phyloP scores from a whole-genome alignment of 1,140 invertebrate genomes.

The Drosophila tsacasi region DNA sequence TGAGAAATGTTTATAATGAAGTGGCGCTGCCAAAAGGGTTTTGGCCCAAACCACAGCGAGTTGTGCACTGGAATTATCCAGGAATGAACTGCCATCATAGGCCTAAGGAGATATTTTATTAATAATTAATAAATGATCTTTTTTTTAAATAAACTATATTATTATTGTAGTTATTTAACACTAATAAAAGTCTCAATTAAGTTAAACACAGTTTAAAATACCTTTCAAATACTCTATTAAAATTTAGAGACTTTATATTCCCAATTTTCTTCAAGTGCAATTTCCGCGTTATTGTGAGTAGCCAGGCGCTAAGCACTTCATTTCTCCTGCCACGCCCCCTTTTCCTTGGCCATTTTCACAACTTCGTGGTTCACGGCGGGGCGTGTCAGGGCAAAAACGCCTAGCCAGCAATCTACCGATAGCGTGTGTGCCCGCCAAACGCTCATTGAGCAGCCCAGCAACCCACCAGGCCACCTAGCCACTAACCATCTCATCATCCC shows the following conservation, averaged over 20 bases:
- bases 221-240: neutral
- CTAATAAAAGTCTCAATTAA: neutral
- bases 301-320: conserved; percentile 70
- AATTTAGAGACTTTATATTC: neutral
- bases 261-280: conserved; percentile 7
- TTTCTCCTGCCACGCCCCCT: conserved; percentile 44
- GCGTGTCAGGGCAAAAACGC: conserved; percentile 72
- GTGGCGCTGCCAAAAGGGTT: conserved; percentile 66
- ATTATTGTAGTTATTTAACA: no score
- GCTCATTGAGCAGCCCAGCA: conserved; percentile 50
- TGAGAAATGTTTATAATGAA: conserved; percentile 83
- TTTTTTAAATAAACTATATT: no score
- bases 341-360: conserved; percentile 29
- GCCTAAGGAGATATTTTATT: no score
- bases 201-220: neutral
- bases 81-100: no score
- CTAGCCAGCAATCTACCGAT: conserved; percentile 70
- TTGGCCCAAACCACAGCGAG: conserved; percentile 2
- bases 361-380: conserved; percentile 14
- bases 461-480: conserved; percentile 8
- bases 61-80: conserved; percentile 15
- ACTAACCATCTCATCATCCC: neutral
- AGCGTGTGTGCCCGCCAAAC: conserved; percentile 32
- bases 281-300: conserved; percentile 22
- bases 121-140: no score